Evolutionary conservation across 2,888 invertebrate species (phyloP).

Genomic region (Branchipolynoe longqiensis): DNA sequence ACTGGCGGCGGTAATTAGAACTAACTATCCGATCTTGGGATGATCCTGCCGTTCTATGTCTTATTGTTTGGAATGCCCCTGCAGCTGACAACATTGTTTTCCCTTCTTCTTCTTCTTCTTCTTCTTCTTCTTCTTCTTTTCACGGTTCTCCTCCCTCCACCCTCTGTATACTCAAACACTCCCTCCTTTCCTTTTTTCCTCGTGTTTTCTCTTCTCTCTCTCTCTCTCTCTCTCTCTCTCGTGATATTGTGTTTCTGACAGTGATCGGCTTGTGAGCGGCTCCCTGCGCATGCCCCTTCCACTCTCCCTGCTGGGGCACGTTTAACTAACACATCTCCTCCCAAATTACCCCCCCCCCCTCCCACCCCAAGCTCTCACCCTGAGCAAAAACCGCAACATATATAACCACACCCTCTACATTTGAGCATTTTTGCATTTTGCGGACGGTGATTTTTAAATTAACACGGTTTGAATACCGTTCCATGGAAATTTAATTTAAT

Average conservation of each 20-base stretch:
- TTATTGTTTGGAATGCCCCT: constrained; percentile 42
- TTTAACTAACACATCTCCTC: background rate
- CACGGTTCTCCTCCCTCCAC: no score
- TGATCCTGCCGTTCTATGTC: constrained; percentile 3
- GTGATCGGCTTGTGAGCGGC: constrained; percentile 9
- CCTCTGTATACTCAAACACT: no score
- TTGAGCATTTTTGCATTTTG: no score
- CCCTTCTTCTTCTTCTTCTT: background rate
- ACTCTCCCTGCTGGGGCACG: background rate
- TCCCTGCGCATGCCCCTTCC: background rate
- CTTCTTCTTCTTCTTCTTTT: background rate
- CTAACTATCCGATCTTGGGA: background rate
- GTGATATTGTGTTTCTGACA: background rate
- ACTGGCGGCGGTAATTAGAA: constrained; percentile 42
- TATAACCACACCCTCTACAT: no score
- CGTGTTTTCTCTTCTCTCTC: constrained; percentile 22
- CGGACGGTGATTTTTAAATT: no score
- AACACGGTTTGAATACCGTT: no score
- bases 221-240: background rate
- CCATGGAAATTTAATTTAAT: no score
- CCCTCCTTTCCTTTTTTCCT: no score
- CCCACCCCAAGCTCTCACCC: no score
- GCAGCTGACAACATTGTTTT: constrained; percentile 19
- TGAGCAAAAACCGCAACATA: no score
- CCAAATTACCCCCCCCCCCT: background rate